phyloP scores from a whole-genome alignment of 1,140 invertebrate genomes.

The Atta texana region DNA sequence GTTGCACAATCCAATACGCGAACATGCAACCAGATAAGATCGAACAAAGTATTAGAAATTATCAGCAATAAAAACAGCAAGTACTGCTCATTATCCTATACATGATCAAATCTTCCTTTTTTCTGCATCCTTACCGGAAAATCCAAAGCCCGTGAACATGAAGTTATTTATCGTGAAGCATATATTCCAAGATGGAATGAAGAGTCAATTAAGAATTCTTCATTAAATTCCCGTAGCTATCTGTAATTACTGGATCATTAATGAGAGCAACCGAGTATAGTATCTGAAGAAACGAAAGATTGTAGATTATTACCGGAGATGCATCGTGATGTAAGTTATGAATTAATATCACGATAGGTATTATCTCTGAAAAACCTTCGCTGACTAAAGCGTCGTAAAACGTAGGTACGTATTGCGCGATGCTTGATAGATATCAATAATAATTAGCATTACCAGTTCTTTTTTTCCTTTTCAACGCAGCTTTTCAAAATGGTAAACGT shows the following conservation, averaged over 20 bases:
- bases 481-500: background rate
- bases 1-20: constrained; percentile 5
- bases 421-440: background rate
- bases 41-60: constrained; percentile 59
- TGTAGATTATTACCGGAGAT: constrained; percentile 58
- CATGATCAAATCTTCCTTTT: constrained; percentile 40
- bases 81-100: constrained; percentile 40
- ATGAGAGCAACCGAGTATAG: constrained; percentile 63
- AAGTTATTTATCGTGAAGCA: constrained; percentile 57
- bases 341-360: constrained; percentile 47
- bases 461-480: background rate
- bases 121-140: constrained; percentile 61
- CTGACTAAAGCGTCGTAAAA: constrained; percentile 17
- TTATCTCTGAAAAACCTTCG: constrained; percentile 7
- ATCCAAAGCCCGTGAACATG: constrained; percentile 57
- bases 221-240: constrained; percentile 66
- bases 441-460: constrained; percentile 20
- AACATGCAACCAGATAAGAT: constrained; percentile 51
- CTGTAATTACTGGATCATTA: constrained; percentile 70
- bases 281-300: constrained; percentile 43
- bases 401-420: background rate
- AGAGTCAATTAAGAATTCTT: constrained; percentile 72
- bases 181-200: constrained; percentile 58
- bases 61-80: constrained; percentile 43
- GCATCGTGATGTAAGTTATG: constrained; percentile 51